Base-by-base conservation (phyloP, 2,797 vertebrate species). In the Betta splendens region DNA sequence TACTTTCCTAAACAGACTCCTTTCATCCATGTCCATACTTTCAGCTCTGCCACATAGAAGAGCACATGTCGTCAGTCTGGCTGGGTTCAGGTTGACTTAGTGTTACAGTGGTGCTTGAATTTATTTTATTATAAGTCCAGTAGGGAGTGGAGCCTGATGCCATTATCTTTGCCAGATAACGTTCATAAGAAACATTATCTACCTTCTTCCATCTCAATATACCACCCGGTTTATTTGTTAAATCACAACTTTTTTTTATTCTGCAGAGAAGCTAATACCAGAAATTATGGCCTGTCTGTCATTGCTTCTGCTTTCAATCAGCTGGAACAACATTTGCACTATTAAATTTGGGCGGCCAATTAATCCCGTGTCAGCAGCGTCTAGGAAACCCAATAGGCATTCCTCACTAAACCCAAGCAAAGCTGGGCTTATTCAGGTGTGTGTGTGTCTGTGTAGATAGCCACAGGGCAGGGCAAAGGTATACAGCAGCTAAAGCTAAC, bases 1-100 rank as follows among this genome's bases (percentile, higher is more conserved):
- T 77, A 92, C 91, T 63, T 88, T 91, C 45, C 62, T 83, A 72
- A 88, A 80, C 64, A 84, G 70, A 45, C 37, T 77, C 35, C 71
- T 80, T 53, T 73, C 69, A 62, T 90, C 84, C 28, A 77, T 25
- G 3, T 89, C 86, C 78, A 89, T 77, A 69, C 58, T 76, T 40
- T 89, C 83, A 50, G 7, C 0, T 28, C 91, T 92, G 69, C 50
- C 45, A 72, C 55, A 83, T 63, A 80, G 31, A 37, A 75, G 63
- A 50, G 15, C 7, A 70, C n/a, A 56, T 32, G 29, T 75, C 35
- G 75, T 76, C 67, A 64, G 47, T 29, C 31, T 21, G 35, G 21
- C 32, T 54, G 17, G 11, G 35, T 22, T 64, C 35, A 48, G 0
- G 0, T 29, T 35, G 57, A 40, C 36, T 45, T 52, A 70, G 29